Percentiles rank a stretch among this genome's conserved stretches.
These are phyloP conservation scores for Epinephelus awoara DNA, from an alignment of 2,797 vertebrate species.

Conservation along the genomic window DNA sequence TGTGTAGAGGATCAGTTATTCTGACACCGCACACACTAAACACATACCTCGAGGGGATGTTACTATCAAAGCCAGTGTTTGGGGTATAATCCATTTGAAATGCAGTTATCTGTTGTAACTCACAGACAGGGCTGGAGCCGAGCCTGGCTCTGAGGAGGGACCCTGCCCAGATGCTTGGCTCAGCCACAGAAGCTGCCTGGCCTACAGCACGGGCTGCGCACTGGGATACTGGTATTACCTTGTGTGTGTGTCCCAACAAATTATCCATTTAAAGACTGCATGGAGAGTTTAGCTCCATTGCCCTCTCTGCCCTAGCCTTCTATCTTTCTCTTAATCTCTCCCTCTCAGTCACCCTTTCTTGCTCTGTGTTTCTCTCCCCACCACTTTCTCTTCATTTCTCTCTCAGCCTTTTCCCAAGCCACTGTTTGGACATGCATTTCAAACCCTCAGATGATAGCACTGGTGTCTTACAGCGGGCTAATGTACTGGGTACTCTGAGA, in stretches of 20 bases:
- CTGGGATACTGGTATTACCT: constrained; percentile 70
- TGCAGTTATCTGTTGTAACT: constrained; percentile 76
- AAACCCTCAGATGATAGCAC: constrained; percentile 39
- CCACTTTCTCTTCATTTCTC: constrained; percentile 9
- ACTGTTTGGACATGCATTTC: constrained; percentile 40
- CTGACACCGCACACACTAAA: constrained; percentile 68
- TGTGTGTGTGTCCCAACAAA: constrained; percentile 71
- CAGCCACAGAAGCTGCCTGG: constrained; percentile 57
- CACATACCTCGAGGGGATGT: constrained; percentile 71
- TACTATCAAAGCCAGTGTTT: constrained; percentile 78
- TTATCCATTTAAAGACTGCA: constrained; percentile 72
- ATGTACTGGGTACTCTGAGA: constrained; percentile 30
- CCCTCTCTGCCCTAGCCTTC: constrained; percentile 12
- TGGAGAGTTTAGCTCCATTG: constrained; percentile 54
- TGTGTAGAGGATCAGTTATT: constrained; percentile 72
- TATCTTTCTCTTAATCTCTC: constrained; percentile 30
- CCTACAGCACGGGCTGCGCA: constrained; percentile 73
- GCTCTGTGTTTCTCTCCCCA: constrained; percentile 15
- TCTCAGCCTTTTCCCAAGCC: constrained; percentile 17
- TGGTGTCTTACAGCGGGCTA: constrained; percentile 25
- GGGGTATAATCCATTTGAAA: constrained; percentile 79
- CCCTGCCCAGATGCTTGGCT: constrained; percentile 80
- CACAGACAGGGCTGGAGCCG: constrained; percentile 68
- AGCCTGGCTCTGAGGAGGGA: constrained; percentile 70
- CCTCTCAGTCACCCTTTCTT: constrained; percentile 23